Evolutionary conservation across 2,113 vertebrate genomes (phyloP).

Genomic region (Ptyas mucosa): DNA sequence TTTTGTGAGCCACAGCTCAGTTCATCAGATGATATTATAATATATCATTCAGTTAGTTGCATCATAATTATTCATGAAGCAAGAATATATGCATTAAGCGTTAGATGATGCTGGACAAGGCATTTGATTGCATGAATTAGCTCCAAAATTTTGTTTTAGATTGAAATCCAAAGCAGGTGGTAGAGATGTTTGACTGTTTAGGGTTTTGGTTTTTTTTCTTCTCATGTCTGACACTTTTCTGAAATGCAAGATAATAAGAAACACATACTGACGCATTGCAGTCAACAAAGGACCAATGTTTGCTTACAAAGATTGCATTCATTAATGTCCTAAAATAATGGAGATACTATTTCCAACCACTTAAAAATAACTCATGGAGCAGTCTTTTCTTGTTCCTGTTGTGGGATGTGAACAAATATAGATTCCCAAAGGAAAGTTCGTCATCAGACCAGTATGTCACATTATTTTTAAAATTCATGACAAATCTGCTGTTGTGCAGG

Average conservation of each 20-base stretch:
- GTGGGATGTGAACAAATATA: slow-evolving; percentile 68
- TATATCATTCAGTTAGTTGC: not conserved
- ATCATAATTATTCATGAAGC: slow-evolving; percentile 10
- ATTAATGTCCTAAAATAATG: slow-evolving; percentile 71
- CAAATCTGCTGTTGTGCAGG: slow-evolving; percentile 55
- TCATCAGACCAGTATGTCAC: slow-evolving; percentile 57
- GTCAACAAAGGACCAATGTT: slow-evolving; percentile 66
- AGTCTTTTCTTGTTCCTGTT: slow-evolving; percentile 72
- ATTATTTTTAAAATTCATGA: slow-evolving; percentile 60
- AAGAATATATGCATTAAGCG: not conserved
- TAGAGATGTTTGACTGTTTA: slow-evolving; percentile 30
- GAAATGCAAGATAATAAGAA: slow-evolving; percentile 48
- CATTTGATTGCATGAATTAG: not conserved
- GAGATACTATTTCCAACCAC: slow-evolving; percentile 66
- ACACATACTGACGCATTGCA: slow-evolving; percentile 54
- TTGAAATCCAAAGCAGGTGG: slow-evolving; percentile 47
- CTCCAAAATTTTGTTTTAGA: not conserved
- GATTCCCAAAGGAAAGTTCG: slow-evolving; percentile 61
- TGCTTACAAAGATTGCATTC: slow-evolving; percentile 62
- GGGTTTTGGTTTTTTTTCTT: too few species aligned
- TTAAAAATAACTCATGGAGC: slow-evolving; percentile 71
- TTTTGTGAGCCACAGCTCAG: not conserved
- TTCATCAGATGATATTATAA: not conserved
- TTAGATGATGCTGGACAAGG: not conserved
- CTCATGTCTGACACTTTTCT: slow-evolving; percentile 46